Base-by-base conservation (phyloP, 2,888 invertebrate genomes). In the Teleiodes luculella region DNA sequence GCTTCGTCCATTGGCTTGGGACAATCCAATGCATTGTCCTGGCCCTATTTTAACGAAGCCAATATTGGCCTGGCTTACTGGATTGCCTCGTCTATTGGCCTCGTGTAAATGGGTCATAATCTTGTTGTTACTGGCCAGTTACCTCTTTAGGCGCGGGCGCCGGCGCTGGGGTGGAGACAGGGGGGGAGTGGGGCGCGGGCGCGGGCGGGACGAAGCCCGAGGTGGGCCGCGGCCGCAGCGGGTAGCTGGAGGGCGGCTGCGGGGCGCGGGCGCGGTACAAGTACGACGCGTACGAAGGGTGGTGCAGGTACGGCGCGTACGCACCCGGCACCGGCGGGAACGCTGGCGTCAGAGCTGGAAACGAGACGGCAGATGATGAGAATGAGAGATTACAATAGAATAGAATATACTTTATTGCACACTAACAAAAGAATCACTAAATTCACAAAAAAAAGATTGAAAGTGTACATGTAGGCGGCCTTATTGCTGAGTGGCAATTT, bases 131-230 rank as follows among this genome's bases (percentile, higher is more conserved):
- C 10, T 45, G 6, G 16, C 41, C 18, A 11, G 20, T 69, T 64
- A 86, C 87, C 78, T 86, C 86, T 79, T 83, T 72, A 18, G 80
- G 80, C 11, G 83, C 79, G 14, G 82, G 80, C 36, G 67, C 75
- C 8, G 85, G 84, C 52, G 78, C 80, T 5, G 85, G 80, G 31
- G 80, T 74, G 11, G 80, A 70, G 37, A 79, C 78, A 1, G 87
- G 83, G 37, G 86, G 85, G 4, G 84, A 82, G 53, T 83, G 82
- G 36, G 85, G 86, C 64, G 84, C 83, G 14, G 86, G 83, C 61
- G 82, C 78, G 36, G 85, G 83, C 63, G 87, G 84, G 67, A 87
- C 83, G 76, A 89, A 84, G 35, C 86, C 86, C 13, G 88, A 86
- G 35, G 79, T 80, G 58, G 78, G 85, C 60, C 80, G 83, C 64